phyloP scores from a whole-genome alignment of 2,888 invertebrate species.

The Prosapia bicincta region DNA sequence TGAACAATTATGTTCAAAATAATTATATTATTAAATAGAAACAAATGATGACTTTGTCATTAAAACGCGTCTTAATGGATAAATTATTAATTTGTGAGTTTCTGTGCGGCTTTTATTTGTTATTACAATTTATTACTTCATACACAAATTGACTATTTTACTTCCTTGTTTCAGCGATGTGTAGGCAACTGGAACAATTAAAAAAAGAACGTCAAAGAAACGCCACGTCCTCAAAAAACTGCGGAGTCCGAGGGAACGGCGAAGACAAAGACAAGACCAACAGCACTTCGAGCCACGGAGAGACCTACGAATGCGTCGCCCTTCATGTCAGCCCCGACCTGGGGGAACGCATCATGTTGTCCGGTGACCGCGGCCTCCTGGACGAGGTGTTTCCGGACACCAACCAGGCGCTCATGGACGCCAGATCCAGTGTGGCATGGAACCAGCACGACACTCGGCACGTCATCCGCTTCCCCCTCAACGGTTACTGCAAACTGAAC shows the following conservation, averaged over 20 bases:
- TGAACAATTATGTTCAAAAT: no score
- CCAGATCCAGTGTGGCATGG: conserved; percentile 75
- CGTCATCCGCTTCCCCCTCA: conserved; percentile 80
- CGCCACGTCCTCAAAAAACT: conserved; percentile 34
- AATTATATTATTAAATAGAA: no score
- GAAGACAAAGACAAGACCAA: conserved; percentile 28
- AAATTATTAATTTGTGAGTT: no score
- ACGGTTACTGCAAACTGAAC: conserved; percentile 85
- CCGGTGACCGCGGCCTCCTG: conserved; percentile 71
- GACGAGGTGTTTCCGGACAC: conserved; percentile 75
- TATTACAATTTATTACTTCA: no score
- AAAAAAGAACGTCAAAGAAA: conserved; percentile 60
- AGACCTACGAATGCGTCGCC: conserved; percentile 69
- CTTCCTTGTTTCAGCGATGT: conserved; percentile 67
- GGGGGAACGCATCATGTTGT: conserved; percentile 76
- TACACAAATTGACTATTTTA: no score
- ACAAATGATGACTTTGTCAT: no score
- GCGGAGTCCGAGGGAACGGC: conserved; percentile 40
- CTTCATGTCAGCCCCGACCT: conserved; percentile 77
- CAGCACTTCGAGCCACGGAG: conserved; percentile 12
- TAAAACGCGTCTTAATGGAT: no score
- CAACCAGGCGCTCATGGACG: conserved; percentile 74
- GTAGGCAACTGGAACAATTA: conserved; percentile 67
- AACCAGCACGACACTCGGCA: conserved; percentile 76
- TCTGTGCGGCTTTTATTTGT: no score